Base-by-base conservation (phyloP, 2,888 invertebrate species). In the Hydrotaea diabolus region DNA sequence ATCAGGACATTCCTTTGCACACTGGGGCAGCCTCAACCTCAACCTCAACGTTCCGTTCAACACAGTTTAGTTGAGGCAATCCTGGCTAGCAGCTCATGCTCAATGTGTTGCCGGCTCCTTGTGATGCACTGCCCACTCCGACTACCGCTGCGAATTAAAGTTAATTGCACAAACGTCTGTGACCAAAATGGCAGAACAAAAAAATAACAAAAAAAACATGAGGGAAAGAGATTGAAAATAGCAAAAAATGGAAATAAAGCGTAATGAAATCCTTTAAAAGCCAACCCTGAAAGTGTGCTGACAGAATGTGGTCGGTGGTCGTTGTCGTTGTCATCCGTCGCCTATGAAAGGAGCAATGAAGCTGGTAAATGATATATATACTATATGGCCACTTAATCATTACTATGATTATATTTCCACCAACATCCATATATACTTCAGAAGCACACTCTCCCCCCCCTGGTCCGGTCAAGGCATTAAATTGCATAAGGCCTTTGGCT, bases 151-250 rank as follows among this genome's bases (percentile, higher is more conserved):
- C 46, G 49, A 49, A 36, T 55, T 39, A 77, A 80, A 85, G 76
- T 59, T 85, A 82, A 82, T 82, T 79, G 76, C 66, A 66, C 69
- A 79, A 80, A 85, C 43, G 76, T 78, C 81, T 85, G 76, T 79
- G 79, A 85, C 81, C 76, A 85, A 77, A 79, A 57, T 26, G 26
- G 26, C 26, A 21, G 21, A 15, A 11, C 31, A 31, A 31, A 31
- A 31, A 31, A 31, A 31, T 4, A 31, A 31, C 31, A 31, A 31
- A 4, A n/a, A n/a, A 57, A 57, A 57, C 76, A 85, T 77, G 66
- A 15, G 36, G 21, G 23, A 31, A 31, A 31, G 31, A 31, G 31
- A 31, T 31, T 31, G 31, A 31, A 31, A 31, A 31, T 7, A 31
- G 31, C 31, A 31, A 19, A 55, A 31, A 74, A 74, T 73, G 36